Conservation (phyloP, 2,797 vertebrate species). For the Bovichtus variegatus region DNA sequence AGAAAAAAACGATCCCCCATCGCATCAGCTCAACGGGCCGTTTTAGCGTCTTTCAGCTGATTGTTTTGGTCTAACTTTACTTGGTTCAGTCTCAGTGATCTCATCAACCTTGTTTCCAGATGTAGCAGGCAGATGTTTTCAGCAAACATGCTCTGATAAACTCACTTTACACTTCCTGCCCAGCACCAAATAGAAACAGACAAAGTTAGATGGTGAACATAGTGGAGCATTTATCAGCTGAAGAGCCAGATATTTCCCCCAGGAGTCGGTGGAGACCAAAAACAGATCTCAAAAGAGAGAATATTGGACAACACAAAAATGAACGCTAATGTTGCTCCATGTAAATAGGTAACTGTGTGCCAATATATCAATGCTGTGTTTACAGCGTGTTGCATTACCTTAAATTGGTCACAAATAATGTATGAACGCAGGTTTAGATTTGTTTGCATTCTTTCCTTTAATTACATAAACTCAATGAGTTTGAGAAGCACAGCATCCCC, state of each 20-base stretch:
- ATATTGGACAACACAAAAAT: background rate
- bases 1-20: background rate
- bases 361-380: background rate
- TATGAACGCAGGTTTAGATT: background rate
- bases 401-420: background rate
- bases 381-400: background rate
- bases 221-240: background rate
- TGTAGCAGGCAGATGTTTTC: background rate
- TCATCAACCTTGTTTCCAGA: background rate
- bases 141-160: background rate
- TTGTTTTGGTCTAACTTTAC: background rate
- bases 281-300: background rate
- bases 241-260: background rate
- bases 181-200: background rate
- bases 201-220: background rate
- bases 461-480: background rate
- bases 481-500: constrained; percentile 2
- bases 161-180: too few relatives aligned
- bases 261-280: background rate
- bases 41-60: background rate
- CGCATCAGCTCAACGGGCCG: background rate
- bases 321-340: background rate
- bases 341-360: background rate
- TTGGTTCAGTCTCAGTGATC: background rate
- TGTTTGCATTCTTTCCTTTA: constrained; percentile 7